These are phyloP conservation scores for Morone saxatilis DNA, from an alignment of 2,113 vertebrate species.

Conservation along the genomic window DNA sequence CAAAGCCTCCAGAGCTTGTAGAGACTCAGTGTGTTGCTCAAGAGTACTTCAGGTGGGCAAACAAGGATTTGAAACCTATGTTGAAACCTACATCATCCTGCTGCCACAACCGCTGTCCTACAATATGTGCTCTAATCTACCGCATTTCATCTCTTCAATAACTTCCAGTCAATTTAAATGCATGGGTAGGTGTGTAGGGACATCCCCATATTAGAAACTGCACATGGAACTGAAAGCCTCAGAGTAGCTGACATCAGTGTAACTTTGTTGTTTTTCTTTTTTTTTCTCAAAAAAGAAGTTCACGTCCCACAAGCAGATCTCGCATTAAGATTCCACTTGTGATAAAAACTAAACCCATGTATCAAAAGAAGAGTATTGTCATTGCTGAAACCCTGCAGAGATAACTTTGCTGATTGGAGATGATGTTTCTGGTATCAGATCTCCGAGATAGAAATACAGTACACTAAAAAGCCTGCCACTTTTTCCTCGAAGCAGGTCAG, in stretches of 20 bases:
- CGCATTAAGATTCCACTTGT: slow-evolving; percentile 2
- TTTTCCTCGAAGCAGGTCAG: slow-evolving; percentile 13
- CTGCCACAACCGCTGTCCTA: not conserved
- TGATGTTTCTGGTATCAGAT: slow-evolving; percentile 31
- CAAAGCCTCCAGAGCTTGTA: slow-evolving; percentile 25
- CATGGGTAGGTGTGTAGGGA: slow-evolving; percentile 35
- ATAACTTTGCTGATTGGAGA: slow-evolving; percentile 48
- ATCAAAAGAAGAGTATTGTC: slow-evolving; percentile 54
- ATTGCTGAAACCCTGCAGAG: slow-evolving; percentile 64
- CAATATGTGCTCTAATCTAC: slow-evolving; percentile 19
- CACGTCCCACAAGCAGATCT: slow-evolving; percentile 42
- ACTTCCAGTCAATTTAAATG: slow-evolving; percentile 16
- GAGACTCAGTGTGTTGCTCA: slow-evolving; percentile 31
- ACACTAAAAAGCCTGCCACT: slow-evolving; percentile 21
- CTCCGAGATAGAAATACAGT: slow-evolving; percentile 47
- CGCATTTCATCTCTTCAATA: slow-evolving; percentile 3
- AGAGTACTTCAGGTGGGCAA: not conserved
- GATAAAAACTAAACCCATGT: slow-evolving; percentile 60
- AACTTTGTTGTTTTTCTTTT: slow-evolving; percentile 22
- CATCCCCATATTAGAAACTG: slow-evolving; percentile 52
- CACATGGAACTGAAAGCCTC: slow-evolving; percentile 64
- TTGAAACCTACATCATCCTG: slow-evolving; percentile 9
- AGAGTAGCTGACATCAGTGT: slow-evolving; percentile 75
- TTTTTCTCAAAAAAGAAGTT: slow-evolving; percentile 46
- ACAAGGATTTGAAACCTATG: not conserved